Evolutionary conservation across 2,888 invertebrate species (phyloP).

Genomic region (Drosophila fulvimacula): DNA sequence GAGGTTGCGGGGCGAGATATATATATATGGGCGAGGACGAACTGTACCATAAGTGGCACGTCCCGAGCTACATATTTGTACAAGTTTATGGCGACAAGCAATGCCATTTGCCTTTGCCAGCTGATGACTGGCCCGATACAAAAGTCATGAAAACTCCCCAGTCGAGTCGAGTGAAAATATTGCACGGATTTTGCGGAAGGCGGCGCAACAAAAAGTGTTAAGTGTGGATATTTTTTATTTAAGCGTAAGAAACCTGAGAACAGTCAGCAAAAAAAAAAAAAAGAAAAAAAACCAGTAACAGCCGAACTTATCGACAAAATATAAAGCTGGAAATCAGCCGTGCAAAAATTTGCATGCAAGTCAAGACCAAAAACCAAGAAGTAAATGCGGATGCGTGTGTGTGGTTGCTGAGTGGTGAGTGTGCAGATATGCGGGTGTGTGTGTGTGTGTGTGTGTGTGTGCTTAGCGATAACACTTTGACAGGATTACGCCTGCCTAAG

Average conservation of each 20-base stretch:
- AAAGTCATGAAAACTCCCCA: slow-evolving; percentile 69
- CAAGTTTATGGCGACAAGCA: slow-evolving; percentile 80
- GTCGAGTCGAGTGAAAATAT: slow-evolving; percentile 47
- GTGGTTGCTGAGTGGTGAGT: neutral
- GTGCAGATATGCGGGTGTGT: neutral
- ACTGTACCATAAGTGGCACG: slow-evolving; percentile 67
- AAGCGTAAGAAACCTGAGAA: slow-evolving; percentile 64
- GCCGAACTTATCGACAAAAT: slow-evolving; percentile 57
- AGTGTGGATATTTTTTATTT: slow-evolving; percentile 77
- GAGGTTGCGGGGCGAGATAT: neutral
- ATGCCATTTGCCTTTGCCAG: slow-evolving; percentile 73
- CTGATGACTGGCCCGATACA: slow-evolving; percentile 78
- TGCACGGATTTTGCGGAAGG: slow-evolving; percentile 56
- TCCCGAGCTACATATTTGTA: slow-evolving; percentile 73
- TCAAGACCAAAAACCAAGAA: slow-evolving; percentile 63
- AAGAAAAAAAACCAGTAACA: slow-evolving; percentile 34
- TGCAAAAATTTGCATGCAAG: slow-evolving; percentile 76
- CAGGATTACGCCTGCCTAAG: slow-evolving; percentile 80
- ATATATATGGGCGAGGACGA: neutral
- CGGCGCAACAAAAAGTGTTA: slow-evolving; percentile 75
- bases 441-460: slow-evolving; percentile 34
- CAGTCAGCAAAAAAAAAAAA: slow-evolving; percentile 58
- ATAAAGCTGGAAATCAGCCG: slow-evolving; percentile 70
- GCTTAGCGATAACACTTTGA: slow-evolving; percentile 77
- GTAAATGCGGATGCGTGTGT: slow-evolving; percentile 42